Evolutionary conservation across 2,113 vertebrate species (phyloP), one percentile per base, ranked within the genome.

Genomic region (Asarcornis scutulata): DNA sequence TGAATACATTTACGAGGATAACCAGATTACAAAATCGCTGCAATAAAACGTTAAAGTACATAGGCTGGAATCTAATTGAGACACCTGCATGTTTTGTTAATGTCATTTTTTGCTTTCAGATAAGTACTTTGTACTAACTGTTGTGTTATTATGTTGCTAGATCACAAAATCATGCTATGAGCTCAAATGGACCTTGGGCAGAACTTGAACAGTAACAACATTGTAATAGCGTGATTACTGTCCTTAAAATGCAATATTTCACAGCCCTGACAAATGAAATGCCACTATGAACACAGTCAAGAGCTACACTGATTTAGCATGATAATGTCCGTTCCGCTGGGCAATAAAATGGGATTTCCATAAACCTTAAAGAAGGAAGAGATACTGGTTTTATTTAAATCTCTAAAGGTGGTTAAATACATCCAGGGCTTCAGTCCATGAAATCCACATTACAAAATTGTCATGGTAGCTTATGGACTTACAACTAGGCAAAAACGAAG

Each of bases 151-250:
- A 53, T 52, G 44, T 58, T 93, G 58, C 73, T 84, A 17, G 50
- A 85, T 82, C 1, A 2, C 59, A 40, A 90, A 74, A 50, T 48
- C 17, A 22, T 29, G 50, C 48, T 73, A 27, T 50, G 29, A 88
- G 83, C 73, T 92, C 74, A 78, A 96, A 84, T 62, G 76, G 68
- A 79, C 86, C 86, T 92, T 44, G 81, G 58, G 66, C 74, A 91
- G 58, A 82, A 91, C 29, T 67, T 94, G 92, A 96, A 72, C 83
- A 88, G 73, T 88, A 93, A 84, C 3, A 4, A 66, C 62, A 58
- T 73, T 73, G 25, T 11, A 44, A 66, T 66, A 79, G 63, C 62
- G 69, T 25, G 40, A 86, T 73, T 88, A 53, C 77, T 79, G 32
- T 50, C 50, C 63, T 81, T 86, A 94, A 91, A 95, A 86, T 38